Evolutionary conservation across 2,888 invertebrate species (phyloP).

Genomic region (Gymnocheta viridis): DNA sequence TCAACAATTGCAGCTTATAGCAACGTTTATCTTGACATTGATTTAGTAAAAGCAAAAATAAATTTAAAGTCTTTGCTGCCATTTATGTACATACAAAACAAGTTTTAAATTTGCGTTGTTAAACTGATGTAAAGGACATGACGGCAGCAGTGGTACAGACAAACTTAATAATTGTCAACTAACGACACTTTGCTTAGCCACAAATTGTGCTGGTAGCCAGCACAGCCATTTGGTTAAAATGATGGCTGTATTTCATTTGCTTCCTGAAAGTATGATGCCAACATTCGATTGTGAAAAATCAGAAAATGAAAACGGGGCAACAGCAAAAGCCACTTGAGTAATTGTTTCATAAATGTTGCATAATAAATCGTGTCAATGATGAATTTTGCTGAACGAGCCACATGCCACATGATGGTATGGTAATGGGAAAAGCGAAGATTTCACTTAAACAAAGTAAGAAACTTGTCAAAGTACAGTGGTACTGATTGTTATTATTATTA

Average conservation of each 20-base stretch:
- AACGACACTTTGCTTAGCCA: slow-evolving; percentile 63
- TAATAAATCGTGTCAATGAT: slow-evolving; percentile 71
- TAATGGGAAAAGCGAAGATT: slow-evolving; percentile 4
- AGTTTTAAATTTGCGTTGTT: not conserved
- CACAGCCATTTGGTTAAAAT: slow-evolving; percentile 12
- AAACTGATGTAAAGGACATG: slow-evolving; percentile 9
- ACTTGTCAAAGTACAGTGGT: not conserved
- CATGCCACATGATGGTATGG: slow-evolving; percentile 27
- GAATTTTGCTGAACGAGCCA: slow-evolving; percentile 50
- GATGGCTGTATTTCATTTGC: slow-evolving; percentile 44
- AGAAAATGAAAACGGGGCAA: slow-evolving; percentile 25
- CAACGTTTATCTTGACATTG: slow-evolving; percentile 47
- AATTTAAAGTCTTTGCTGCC: slow-evolving; percentile 13
- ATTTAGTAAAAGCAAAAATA: slow-evolving; percentile 39
- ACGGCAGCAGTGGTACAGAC: slow-evolving; percentile 10
- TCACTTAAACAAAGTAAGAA: not conserved
- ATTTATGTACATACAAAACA: not conserved
- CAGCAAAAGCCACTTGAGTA: slow-evolving; percentile 64
- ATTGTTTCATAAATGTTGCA: slow-evolving; percentile 72
- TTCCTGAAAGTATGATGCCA: not conserved
- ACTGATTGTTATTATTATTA: too few species aligned
- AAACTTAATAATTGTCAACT: slow-evolving; percentile 57
- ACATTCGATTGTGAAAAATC: slow-evolving; percentile 10
- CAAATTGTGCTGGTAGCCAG: slow-evolving; percentile 60
- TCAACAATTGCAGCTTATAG: slow-evolving; percentile 24